Percentiles rank a stretch among this genome's conserved stretches.
phyloP scores from a whole-genome alignment of 92 coral and sea anemone genomes.

The Phenganax stokvisi region DNA sequence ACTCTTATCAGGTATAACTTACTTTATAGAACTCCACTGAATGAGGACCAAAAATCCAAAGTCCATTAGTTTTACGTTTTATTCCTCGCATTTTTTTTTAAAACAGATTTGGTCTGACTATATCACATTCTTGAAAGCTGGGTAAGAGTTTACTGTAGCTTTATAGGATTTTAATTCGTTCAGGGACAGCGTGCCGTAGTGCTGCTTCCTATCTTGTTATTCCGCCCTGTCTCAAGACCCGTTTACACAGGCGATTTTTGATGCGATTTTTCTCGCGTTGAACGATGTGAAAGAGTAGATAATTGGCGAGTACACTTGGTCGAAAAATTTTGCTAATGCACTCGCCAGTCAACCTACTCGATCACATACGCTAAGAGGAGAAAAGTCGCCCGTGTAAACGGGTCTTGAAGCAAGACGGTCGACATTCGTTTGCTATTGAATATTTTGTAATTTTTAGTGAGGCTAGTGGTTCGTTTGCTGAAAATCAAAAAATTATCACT shows the following conservation, averaged over 20 bases:
- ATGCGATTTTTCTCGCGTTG: too few relatives aligned
- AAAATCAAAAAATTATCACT: slow-evolving; percentile 83
- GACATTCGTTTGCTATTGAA: too few relatives aligned
- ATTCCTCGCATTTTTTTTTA: background rate
- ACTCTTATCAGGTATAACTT: slow-evolving; percentile 83
- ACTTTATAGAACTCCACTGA: background rate
- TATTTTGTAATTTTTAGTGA: slow-evolving; percentile 53
- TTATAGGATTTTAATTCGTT: background rate
- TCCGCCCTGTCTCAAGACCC: too few relatives aligned
- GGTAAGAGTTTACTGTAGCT: slow-evolving; percentile 49
- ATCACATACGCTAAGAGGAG: too few relatives aligned
- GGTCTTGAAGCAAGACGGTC: too few relatives aligned
- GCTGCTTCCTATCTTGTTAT: background rate
- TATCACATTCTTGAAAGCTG: slow-evolving; percentile 76
- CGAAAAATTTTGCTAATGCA: too few relatives aligned
- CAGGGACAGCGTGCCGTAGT: too few relatives aligned
- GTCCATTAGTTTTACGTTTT: background rate
- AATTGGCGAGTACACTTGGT: too few relatives aligned
- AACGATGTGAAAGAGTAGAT: too few relatives aligned
- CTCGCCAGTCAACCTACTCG: too few relatives aligned
- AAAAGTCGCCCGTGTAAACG: too few relatives aligned
- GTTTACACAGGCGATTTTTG: too few relatives aligned
- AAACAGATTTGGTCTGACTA: slow-evolving; percentile 87
- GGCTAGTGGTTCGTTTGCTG: slow-evolving; percentile 87
- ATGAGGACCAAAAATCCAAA: background rate